A percentile compares a stretch with the other conserved stretches of the same genome.
Evolutionary conservation across 2,797 vertebrate genomes (phyloP).

Genomic region (Megalops cyprinoides): DNA sequence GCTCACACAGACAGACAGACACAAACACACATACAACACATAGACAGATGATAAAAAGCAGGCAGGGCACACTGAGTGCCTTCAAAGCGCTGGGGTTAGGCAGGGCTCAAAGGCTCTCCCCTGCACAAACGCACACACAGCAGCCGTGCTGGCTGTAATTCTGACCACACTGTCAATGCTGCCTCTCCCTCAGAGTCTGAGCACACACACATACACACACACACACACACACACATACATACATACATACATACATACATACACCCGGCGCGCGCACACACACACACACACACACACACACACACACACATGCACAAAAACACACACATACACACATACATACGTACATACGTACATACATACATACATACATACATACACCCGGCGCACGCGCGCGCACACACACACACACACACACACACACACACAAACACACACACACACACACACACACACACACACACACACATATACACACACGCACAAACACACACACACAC

Average conservation of each 20-base stretch:
- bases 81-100: constrained; percentile 34
- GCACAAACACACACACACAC: too few relatives aligned
- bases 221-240: not conserved
- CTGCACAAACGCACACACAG: constrained; percentile 20
- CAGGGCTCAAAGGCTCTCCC: constrained; percentile 31
- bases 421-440: constrained; percentile 14
- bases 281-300: not conserved
- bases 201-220: constrained; percentile 11
- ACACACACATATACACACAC: constrained; percentile 31
- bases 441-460: not conserved
- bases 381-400: too few relatives aligned
- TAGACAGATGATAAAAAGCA: constrained; percentile 24
- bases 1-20: constrained; percentile 27
- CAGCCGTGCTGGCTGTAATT: not conserved
- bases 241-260: too few relatives aligned
- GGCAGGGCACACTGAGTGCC: not conserved
- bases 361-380: too few relatives aligned
- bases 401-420: constrained; percentile 34
- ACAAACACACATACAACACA: constrained; percentile 21
- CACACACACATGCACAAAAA: constrained; percentile 35
- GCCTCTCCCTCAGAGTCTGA: not conserved
- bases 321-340: too few relatives aligned
- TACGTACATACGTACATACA: too few relatives aligned
- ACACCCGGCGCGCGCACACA: too few relatives aligned
- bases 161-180: not conserved